phyloP scores from a whole-genome alignment of 2,113 vertebrate genomes.

The Leptobrachium leishanense region DNA sequence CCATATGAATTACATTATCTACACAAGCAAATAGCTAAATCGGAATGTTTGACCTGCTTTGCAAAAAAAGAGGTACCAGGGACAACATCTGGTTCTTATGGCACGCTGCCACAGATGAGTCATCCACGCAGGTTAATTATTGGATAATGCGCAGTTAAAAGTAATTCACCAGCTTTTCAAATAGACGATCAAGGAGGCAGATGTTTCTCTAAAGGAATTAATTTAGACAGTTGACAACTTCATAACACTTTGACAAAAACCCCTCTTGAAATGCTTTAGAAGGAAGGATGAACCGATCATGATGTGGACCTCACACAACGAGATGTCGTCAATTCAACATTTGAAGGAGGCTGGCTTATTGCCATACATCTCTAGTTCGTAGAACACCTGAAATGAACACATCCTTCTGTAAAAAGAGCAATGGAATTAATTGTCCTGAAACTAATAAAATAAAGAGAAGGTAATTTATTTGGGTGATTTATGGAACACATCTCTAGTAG shows the following conservation, averaged over 20 bases:
- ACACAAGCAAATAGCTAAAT: background rate
- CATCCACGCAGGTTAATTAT: conserved; percentile 46
- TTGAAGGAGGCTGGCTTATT: conserved; percentile 21
- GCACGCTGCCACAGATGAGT: conserved; percentile 10
- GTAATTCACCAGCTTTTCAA: conserved; percentile 55
- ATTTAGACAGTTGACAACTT: conserved; percentile 53
- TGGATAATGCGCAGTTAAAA: background rate
- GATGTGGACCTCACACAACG: background rate
- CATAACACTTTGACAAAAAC: conserved; percentile 42
- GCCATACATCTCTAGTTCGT: conserved; percentile 14
- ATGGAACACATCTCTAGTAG: conserved; percentile 31
- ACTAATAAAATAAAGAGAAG: conserved; percentile 23
- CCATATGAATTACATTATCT: conserved; percentile 45
- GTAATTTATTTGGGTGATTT: conserved; percentile 46
- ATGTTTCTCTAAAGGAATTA: conserved; percentile 54
- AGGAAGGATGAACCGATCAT: conserved; percentile 38
- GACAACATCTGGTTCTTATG: conserved; percentile 50
- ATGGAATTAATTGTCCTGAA: conserved; percentile 6
- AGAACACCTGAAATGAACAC: background rate
- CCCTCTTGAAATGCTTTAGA: conserved; percentile 25
- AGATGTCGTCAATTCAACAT: conserved; percentile 24
- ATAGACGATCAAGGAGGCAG: conserved; percentile 49
- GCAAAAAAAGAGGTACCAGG: conserved; percentile 12
- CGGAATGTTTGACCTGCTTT: conserved; percentile 30
- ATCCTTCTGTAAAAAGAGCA: conserved; percentile 1